Evolutionary conservation across 2,113 vertebrate genomes (phyloP).

Genomic region (Misgurnus mizolepis): DNA sequence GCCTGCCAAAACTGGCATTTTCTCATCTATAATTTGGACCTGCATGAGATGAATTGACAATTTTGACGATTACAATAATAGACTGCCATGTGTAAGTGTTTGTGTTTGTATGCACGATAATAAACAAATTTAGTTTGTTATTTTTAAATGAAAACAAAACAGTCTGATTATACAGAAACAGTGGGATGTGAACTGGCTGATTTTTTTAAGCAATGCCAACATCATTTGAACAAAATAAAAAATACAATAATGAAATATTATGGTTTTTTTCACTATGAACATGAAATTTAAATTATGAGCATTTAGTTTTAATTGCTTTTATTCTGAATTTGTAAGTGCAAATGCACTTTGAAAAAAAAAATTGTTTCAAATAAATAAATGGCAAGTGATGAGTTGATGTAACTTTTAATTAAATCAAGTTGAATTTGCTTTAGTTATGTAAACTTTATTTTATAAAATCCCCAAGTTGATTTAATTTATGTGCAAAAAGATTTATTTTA

Average conservation of each 20-base stretch:
- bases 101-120: not conserved
- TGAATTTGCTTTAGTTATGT: no score
- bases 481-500: no score
- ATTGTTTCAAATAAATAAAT: no score
- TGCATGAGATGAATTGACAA: constrained; percentile 26
- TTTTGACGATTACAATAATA: constrained; percentile 38
- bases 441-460: no score
- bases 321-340: no score
- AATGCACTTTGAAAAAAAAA: no score
- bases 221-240: not conserved
- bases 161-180: not conserved
- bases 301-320: no score
- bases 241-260: not conserved
- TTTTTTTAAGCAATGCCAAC: not conserved
- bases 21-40: not conserved
- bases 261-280: not conserved
- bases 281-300: no score
- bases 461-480: no score
- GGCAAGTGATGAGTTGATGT: no score
- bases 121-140: not conserved
- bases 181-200: not conserved
- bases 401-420: no score
- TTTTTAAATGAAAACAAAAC: not conserved
- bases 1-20: constrained; percentile 10
- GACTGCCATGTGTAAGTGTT: not conserved